A percentile compares a stretch with the other conserved stretches of the same genome.
phyloP scores from a whole-genome alignment of 2,888 invertebrate genomes.

The Cheilosia impressa region DNA sequence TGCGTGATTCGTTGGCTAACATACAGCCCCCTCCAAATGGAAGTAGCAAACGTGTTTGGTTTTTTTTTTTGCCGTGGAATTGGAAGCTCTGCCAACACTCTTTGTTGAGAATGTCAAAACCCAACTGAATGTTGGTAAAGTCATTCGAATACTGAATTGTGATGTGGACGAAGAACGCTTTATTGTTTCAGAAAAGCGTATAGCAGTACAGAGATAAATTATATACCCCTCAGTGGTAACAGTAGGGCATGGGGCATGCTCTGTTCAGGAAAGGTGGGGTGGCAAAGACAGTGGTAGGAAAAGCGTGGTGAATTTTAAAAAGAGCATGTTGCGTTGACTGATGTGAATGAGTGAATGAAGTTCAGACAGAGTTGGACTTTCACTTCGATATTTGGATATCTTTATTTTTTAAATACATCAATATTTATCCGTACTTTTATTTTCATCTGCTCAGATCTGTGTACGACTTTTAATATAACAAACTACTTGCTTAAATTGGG shows the following conservation, averaged over 20 bases:
- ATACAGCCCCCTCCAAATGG: background rate
- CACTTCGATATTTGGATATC: too few species aligned
- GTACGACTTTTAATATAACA: too few species aligned
- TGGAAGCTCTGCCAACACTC: conserved; percentile 15
- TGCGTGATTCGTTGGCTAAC: conserved; percentile 56
- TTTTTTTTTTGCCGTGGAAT: background rate
- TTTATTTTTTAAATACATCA: too few species aligned
- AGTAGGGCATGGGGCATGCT: background rate
- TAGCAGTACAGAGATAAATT: background rate
- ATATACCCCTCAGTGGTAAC: conserved; percentile 17
- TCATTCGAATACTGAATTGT: conserved; percentile 46
- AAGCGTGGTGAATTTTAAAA: background rate
- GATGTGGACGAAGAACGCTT: background rate
- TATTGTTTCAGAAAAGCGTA: background rate
- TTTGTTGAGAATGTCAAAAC: background rate
- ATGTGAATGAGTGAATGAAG: too few species aligned
- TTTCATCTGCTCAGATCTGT: too few species aligned
- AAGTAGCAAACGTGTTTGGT: background rate
- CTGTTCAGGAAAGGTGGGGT: background rate
- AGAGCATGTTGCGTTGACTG: background rate
- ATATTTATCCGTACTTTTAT: too few species aligned
- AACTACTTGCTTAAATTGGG: too few species aligned
- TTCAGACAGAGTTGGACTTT: too few species aligned
- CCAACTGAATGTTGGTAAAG: conserved; percentile 20
- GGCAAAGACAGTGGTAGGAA: background rate